Evolutionary conservation across 1,140 invertebrate species (phyloP).

Genomic region (Cheumatopsyche charites): DNA sequence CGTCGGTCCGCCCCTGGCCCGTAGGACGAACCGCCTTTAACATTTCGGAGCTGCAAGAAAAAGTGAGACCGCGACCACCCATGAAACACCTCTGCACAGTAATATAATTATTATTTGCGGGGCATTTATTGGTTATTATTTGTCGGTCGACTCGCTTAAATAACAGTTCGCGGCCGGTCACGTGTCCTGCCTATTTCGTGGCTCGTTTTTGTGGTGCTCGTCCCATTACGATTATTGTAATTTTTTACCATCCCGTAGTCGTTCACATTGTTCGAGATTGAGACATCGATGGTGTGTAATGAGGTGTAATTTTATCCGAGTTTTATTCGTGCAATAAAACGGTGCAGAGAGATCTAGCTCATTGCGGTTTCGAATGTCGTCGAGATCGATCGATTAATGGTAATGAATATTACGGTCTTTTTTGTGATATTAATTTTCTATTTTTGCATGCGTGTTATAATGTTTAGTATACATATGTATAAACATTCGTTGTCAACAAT

Average conservation of each 20-base stretch:
- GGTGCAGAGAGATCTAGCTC: no score
- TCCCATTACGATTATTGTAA: conserved; percentile 14
- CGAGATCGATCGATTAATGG: no score
- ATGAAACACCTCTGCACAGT: conserved; percentile 41
- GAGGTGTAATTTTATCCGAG: no score
- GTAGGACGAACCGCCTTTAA: not conserved
- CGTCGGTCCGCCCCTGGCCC: conserved; percentile 14
- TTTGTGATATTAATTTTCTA: no score
- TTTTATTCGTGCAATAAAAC: conserved; percentile 1
- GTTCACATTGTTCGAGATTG: conserved; percentile 2
- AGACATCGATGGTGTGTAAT: conserved; percentile 15
- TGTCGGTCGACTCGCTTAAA: conserved; percentile 37
- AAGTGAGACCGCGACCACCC: conserved; percentile 33
- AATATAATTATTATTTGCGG: conserved; percentile 49
- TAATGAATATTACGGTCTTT: no score
- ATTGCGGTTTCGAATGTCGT: no score
- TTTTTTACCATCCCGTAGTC: conserved; percentile 5
- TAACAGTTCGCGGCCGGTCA: conserved; percentile 46
- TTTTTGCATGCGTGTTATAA: no score
- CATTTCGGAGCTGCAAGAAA: not conserved
- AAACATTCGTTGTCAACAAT: no score
- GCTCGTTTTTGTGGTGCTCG: not conserved
- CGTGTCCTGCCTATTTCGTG: conserved; percentile 46
- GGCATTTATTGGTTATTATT: conserved; percentile 48
- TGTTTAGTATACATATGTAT: no score